phyloP scores from a whole-genome alignment of 2,888 invertebrate genomes.

The Ectropis crepuscularia region DNA sequence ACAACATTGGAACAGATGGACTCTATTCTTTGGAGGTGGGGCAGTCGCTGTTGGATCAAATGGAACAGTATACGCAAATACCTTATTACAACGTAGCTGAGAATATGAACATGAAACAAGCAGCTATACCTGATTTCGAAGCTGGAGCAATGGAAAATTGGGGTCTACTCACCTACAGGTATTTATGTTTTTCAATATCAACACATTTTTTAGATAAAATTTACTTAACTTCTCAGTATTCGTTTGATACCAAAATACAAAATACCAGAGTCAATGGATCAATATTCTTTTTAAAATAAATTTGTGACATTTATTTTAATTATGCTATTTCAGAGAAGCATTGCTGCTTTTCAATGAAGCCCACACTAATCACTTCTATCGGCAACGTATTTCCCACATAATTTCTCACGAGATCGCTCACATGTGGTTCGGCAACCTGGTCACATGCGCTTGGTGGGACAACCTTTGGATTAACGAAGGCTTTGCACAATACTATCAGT shows the following conservation, averaged over 20 bases:
- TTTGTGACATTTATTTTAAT: too few relatives aligned
- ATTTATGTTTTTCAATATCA: not conserved
- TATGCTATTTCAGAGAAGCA: slow-evolving; percentile 79
- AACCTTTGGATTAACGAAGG: slow-evolving; percentile 89
- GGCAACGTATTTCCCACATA: slow-evolving; percentile 87
- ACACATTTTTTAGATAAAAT: too few relatives aligned
- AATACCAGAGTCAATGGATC: too few relatives aligned
- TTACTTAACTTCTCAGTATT: too few relatives aligned
- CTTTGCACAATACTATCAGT: slow-evolving; percentile 90
- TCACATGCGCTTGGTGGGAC: slow-evolving; percentile 91
- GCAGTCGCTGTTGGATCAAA: slow-evolving; percentile 69
- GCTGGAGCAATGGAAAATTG: slow-evolving; percentile 95
- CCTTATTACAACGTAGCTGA: slow-evolving; percentile 80
- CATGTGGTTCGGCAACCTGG: slow-evolving; percentile 92
- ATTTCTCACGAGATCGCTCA: slow-evolving; percentile 92
- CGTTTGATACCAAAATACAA: too few relatives aligned
- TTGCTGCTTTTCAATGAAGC: slow-evolving; percentile 78
- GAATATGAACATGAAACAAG: slow-evolving; percentile 86
- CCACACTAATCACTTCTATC: slow-evolving; percentile 82
- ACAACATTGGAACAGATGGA: slow-evolving; percentile 69
- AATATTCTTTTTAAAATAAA: too few relatives aligned
- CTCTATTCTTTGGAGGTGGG: slow-evolving; percentile 77
- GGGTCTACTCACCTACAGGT: slow-evolving; percentile 92
- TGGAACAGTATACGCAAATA: slow-evolving; percentile 85
- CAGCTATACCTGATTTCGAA: slow-evolving; percentile 91